Conservation (phyloP, 2,888 invertebrate species). For the Mythimna impura region DNA sequence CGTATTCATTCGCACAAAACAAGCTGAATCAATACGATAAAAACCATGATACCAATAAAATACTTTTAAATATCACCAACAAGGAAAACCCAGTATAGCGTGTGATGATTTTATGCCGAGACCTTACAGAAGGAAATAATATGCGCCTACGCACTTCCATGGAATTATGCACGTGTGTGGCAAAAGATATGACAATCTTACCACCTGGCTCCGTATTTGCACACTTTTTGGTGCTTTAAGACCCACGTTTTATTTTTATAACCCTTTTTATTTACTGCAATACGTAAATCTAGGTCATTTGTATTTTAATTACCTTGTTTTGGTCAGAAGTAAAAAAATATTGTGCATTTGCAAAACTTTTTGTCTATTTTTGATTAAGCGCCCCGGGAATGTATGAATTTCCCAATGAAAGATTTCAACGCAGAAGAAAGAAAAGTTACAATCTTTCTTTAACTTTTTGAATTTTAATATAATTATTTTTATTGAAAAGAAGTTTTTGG, state of each 20-base stretch:
- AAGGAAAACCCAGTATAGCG: conserved; percentile 50
- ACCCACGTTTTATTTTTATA: conserved; percentile 52
- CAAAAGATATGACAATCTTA: conserved; percentile 45
- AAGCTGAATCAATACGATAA: conserved; percentile 9
- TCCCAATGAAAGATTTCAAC: conserved; percentile 62
- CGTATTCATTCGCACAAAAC: background rate
- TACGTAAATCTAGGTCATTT: conserved; percentile 33
- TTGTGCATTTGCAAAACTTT: background rate
- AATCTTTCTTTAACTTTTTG: background rate
- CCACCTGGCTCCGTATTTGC: conserved; percentile 58
- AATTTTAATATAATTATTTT: background rate
- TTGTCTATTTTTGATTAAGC: background rate
- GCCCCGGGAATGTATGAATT: background rate
- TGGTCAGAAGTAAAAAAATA: background rate
- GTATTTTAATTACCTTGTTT: conserved; percentile 5
- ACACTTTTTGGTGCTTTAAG: conserved; percentile 37
- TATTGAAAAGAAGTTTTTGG: background rate
- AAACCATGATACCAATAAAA: conserved; percentile 28
- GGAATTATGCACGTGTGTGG: conserved; percentile 62
- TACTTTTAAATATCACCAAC: conserved; percentile 45
- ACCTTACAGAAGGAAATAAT: conserved; percentile 56
- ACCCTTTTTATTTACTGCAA: conserved; percentile 10
- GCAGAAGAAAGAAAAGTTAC: conserved; percentile 9
- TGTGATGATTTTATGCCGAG: conserved; percentile 33
- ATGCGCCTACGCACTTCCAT: conserved; percentile 54